Evolutionary conservation across 2,113 vertebrate genomes (phyloP), one percentile per base, ranked within the genome.

Genomic region (Paracanthobrama guichenoti): DNA sequence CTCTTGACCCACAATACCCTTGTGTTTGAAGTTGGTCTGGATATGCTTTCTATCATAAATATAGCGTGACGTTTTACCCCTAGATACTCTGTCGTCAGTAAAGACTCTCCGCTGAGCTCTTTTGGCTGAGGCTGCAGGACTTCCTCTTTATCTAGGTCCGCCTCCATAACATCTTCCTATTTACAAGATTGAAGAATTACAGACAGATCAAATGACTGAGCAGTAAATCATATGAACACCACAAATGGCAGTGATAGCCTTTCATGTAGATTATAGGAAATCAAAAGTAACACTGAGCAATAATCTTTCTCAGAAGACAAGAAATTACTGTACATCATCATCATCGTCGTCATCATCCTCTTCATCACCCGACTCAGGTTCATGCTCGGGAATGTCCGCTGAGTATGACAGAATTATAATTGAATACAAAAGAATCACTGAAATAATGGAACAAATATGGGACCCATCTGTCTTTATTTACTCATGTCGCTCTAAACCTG

Each of bases 71-170:
- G 24, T 91, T 97, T 93, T 92, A 99, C 97, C 74, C 97, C 98
- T 72, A 99, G 89, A 88, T 99, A 99, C 86, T 99, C 97, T 0
- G 96, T 96, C 59, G 97, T 99, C 84, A 99, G 95, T 69, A 99
- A 94, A 81, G 95, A 95, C 92, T 99, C 98, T 39, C 98, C 98
- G 2, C 93, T 93, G 71, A 99, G 95, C 28, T 99, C 98, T 42
- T 96, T 95, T 2, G 94, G 90, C 78, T 97, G 96, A 31, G 96
- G 95, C 0, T 97, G 94, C 46, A 99, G 91, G 79, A 95, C 88
- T 82, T 99, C 98, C 4, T 97, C 96, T 90, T 95, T 96, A 91
- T 99, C 96, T 81, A 97, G 90, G 71, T 98, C 96, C 0, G 94
- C 92, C 80, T 99, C 97, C 94, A 98, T 93, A 64, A 94, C 89